phyloP scores from a whole-genome alignment of 2,113 vertebrate genomes.

The Microcebus tavaratra region DNA sequence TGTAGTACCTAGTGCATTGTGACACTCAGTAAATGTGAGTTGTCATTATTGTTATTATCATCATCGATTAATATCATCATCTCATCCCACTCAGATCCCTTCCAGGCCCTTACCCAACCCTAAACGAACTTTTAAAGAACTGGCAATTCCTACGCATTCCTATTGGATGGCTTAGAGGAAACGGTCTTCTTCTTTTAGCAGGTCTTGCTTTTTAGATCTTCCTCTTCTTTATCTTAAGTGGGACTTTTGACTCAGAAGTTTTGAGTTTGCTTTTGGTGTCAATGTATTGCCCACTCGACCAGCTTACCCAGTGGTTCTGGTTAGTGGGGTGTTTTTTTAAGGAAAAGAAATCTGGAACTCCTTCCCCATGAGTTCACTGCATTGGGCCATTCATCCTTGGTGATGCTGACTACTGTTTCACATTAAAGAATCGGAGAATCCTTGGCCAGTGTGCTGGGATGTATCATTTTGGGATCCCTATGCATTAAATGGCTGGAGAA shows the following conservation, averaged over 20 bases:
- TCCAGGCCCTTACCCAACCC: neutral
- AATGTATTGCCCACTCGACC: neutral
- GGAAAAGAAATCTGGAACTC: neutral
- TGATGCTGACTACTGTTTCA: neutral
- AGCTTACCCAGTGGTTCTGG: neutral
- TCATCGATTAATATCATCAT: neutral
- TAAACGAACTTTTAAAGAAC: slow-evolving; percentile 19
- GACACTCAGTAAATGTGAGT: neutral
- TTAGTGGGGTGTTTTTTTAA: neutral
- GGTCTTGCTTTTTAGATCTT: neutral
- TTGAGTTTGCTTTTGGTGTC: neutral
- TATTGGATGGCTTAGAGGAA: neutral
- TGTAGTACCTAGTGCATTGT: neutral
- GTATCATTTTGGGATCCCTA: neutral
- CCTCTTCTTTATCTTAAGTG: slow-evolving; percentile 5
- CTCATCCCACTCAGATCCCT: neutral
- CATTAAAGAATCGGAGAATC: neutral
- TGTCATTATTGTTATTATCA: neutral
- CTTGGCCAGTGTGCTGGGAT: neutral
- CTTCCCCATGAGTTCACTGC: neutral
- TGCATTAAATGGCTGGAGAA: neutral
- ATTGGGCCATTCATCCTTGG: neutral
- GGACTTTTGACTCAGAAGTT: neutral
- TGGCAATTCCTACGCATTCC: neutral
- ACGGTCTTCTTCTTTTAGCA: neutral